phyloP scores from a whole-genome alignment of 2,113 vertebrate genomes.

The Corythornis vintsioides region DNA sequence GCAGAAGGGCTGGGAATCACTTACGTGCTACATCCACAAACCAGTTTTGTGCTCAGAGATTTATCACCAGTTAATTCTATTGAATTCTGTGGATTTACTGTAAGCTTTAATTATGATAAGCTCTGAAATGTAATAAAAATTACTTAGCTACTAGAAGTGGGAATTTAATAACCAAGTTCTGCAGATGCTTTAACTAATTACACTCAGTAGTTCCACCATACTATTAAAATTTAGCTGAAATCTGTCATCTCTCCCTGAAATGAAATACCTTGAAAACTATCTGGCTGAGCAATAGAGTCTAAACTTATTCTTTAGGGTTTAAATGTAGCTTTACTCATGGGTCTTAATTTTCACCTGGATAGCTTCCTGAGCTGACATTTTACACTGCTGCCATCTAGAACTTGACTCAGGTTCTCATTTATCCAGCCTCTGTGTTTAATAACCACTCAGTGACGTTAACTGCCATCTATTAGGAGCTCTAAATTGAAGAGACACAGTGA shows the following conservation, averaged over 20 bases:
- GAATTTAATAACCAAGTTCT: slow-evolving; percentile 12
- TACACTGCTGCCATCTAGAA: not conserved
- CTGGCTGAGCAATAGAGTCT: not conserved
- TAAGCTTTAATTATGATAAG: not conserved
- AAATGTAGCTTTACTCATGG: not conserved
- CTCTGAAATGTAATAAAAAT: slow-evolving; percentile 3
- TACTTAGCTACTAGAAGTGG: not conserved
- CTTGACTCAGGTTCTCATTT: not conserved
- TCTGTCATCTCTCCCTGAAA: not conserved
- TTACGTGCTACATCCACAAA: not conserved
- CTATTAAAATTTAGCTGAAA: not conserved
- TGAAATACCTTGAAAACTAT: not conserved
- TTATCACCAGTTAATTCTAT: slow-evolving; percentile 17
- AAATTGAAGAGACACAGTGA: not conserved
- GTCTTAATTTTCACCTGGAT: not conserved
- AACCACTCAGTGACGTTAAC: not conserved
- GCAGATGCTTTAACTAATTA: not conserved
- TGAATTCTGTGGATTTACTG: slow-evolving; percentile 34
- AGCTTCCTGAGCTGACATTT: not conserved
- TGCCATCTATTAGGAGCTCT: not conserved
- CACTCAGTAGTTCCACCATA: not conserved
- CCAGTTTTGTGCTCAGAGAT: not conserved
- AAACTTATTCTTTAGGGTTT: not conserved
- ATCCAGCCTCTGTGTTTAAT: not conserved
- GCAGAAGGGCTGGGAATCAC: slow-evolving; percentile 6